Evolutionary conservation across 1,140 invertebrate species (phyloP).

Genomic region (Lepidotrigona ventralis): DNA sequence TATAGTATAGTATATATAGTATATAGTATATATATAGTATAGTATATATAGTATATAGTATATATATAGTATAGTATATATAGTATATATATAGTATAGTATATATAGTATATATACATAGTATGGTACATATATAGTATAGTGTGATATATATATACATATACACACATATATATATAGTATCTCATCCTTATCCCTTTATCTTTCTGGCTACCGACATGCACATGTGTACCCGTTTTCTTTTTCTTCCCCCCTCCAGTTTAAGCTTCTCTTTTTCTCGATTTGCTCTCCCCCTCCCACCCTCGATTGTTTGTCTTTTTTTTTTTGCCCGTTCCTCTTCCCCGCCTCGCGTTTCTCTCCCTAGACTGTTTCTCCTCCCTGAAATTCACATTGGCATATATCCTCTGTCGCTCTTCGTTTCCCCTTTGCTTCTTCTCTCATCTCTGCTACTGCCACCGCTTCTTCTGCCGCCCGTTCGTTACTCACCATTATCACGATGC

Average conservation of each 20-base stretch:
- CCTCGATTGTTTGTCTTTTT: constrained; percentile 13
- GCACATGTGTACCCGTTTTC: constrained; percentile 1
- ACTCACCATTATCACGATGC: constrained; percentile 28
- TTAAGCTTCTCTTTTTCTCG: constrained; percentile 10
- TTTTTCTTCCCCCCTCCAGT: constrained; percentile 1
- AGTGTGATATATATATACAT: neutral
- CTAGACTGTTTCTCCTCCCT: neutral
- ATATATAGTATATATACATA: too few relatives aligned
- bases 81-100: too few relatives aligned
- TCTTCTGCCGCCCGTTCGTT: constrained; percentile 19
- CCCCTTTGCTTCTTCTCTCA: neutral
- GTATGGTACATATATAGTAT: too few relatives aligned
- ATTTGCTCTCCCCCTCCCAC: neutral
- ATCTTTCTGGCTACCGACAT: neutral
- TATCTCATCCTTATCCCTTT: constrained; percentile 5
- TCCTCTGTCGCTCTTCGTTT: constrained; percentile 1
- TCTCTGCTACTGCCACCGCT: neutral
- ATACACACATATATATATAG: too few relatives aligned
- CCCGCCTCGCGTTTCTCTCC: neutral
- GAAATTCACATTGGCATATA: constrained; percentile 22
- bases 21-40: too few relatives aligned
- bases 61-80: too few relatives aligned
- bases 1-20: too few relatives aligned
- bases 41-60: too few relatives aligned
- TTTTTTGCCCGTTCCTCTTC: neutral